A percentile compares a stretch with the other conserved stretches of the same genome.
Evolutionary conservation across 2,113 vertebrate species (phyloP).

Genomic region (Prunella himalayana): DNA sequence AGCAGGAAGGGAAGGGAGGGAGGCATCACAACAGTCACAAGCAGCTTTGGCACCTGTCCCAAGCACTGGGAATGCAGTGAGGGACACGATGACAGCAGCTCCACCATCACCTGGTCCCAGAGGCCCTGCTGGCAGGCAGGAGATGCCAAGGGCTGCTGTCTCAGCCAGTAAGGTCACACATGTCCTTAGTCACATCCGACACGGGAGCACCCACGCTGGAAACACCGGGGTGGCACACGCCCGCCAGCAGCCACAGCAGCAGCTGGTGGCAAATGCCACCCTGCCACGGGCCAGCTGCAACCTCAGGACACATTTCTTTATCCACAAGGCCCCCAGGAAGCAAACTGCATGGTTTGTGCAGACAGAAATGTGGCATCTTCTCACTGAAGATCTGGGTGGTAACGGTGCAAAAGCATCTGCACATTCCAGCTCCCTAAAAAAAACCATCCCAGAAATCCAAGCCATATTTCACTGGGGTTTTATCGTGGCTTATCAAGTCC

Average conservation of each 20-base stretch:
- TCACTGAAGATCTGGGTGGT: neutral
- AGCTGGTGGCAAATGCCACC: neutral
- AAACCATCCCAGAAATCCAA: neutral
- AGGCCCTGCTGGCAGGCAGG: neutral
- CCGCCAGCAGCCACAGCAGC: neutral
- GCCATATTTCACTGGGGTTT: neutral
- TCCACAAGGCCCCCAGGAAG: neutral
- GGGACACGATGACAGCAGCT: neutral
- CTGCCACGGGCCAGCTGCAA: neutral
- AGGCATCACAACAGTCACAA: neutral
- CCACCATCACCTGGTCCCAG: neutral
- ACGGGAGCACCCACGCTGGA: neutral
- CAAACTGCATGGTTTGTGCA: accelerated
- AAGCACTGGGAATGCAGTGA: accelerated
- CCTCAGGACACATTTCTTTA: neutral
- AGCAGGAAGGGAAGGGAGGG: neutral
- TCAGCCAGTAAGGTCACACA: accelerated
- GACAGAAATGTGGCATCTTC: neutral
- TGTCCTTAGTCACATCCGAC: neutral
- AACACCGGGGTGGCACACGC: neutral
- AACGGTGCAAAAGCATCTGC: neutral
- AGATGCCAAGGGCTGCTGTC: neutral
- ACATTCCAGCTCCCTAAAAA: neutral
- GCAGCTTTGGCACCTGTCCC: neutral
- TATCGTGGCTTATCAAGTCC: neutral